Evolutionary conservation across 2,113 vertebrate species (phyloP), one percentile per base, ranked within the genome.

Genomic region (Hepsetus odoe): DNA sequence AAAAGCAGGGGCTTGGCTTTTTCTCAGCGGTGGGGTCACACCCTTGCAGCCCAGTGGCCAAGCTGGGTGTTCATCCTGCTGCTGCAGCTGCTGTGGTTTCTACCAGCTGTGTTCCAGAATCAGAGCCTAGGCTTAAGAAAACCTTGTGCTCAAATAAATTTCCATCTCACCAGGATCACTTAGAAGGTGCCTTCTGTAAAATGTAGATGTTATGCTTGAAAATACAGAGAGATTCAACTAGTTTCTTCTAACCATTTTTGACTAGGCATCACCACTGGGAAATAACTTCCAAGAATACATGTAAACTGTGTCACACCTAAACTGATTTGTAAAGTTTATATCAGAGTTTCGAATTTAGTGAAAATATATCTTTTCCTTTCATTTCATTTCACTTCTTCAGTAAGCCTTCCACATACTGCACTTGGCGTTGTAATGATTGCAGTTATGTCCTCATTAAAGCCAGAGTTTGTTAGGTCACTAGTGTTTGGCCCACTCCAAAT

Each of bases 1-100:
- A 87, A 86, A 88, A 89, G 83, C 79, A 87, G 79, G 82, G 24
- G 59, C 46, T 26, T 76, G 65, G 69, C 56, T 71, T 82, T 82
- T 79, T 58, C 62, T 51, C 28, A 64, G 71, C 44, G 56, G 76
- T 68, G 75, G 82, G 83, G 82, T 74, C 81, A 81, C 88, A 82
- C 80, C 83, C 74, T 68, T 26, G 74, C 59, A 40, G 70, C 49
- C 83, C 71, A 80, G 64, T 69, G 26, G 40, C 70, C 22, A 42
- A 84, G 65, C 77, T 49, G 84, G 76, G 77, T 76, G 72, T 35
- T 30, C 28, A 28, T 74, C 81, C 82, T 72, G 53, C 68, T 71
- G 61, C 32, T 65, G 12, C 59, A 26, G 24, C 69, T 49, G 53
- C 71, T 82, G 86, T 79, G 87, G 88, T 88, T 80, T 80, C 66